phyloP scores from a whole-genome alignment of 2,888 invertebrate genomes.

The Ochropleura plecta region DNA sequence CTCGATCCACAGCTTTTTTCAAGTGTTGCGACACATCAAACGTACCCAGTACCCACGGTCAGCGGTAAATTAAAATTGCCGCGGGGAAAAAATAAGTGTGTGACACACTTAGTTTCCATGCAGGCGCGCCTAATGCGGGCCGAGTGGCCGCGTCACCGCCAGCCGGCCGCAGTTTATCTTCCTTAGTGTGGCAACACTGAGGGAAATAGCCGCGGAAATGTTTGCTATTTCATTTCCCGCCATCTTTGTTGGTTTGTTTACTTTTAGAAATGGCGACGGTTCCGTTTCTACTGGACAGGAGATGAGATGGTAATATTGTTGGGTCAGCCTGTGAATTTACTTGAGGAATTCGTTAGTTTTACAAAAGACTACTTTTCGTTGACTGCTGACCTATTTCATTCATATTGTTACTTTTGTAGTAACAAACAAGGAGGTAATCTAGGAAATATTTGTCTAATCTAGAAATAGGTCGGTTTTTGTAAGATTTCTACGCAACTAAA shows the following conservation, averaged over 20 bases:
- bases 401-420: not conserved
- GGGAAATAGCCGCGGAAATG: slow-evolving; percentile 85
- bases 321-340: slow-evolving; percentile 23
- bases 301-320: slow-evolving; percentile 54
- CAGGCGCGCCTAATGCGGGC: slow-evolving; percentile 86
- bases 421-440: not conserved
- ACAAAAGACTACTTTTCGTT: slow-evolving; percentile 1
- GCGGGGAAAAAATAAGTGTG: slow-evolving; percentile 87
- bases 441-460: not conserved
- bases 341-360: slow-evolving; percentile 21
- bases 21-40: slow-evolving; percentile 86
- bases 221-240: slow-evolving; percentile 84
- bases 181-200: slow-evolving; percentile 84
- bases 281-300: slow-evolving; percentile 54
- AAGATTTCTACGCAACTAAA: not conserved
- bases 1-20: slow-evolving; percentile 73
- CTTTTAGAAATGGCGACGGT: slow-evolving; percentile 65
- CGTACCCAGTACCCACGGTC: slow-evolving; percentile 83
- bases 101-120: slow-evolving; percentile 85
- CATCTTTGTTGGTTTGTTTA: slow-evolving; percentile 69
- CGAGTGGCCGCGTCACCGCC: slow-evolving; percentile 88
- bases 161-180: slow-evolving; percentile 88
- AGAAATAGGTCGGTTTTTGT: not conserved
- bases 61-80: slow-evolving; percentile 88
- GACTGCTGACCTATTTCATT: not conserved